Percentiles rank a stretch among this genome's conserved stretches.
phyloP scores from a whole-genome alignment of 2,888 invertebrate species.

The Orchesellides sinensis region DNA sequence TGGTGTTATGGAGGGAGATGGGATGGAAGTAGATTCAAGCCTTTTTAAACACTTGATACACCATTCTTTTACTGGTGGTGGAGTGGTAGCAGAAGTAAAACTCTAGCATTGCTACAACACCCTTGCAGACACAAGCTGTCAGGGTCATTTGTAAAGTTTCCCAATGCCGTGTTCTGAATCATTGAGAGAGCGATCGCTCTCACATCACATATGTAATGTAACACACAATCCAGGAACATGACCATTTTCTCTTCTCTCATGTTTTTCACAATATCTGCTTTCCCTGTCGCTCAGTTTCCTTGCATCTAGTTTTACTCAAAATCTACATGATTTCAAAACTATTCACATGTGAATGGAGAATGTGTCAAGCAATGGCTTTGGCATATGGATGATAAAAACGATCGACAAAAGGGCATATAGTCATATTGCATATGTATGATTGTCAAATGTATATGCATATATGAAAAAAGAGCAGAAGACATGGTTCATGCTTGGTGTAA shows the following conservation, averaged over 20 bases:
- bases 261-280: constrained; percentile 26
- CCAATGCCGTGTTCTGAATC: constrained; percentile 41
- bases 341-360: constrained; percentile 11
- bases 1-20: background rate
- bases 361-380: constrained; percentile 1
- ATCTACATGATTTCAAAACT: no score
- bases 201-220: no score
- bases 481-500: background rate
- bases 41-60: background rate
- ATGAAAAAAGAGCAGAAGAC: no score
- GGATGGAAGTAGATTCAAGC: background rate
- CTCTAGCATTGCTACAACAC: background rate
- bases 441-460: no score
- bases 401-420: background rate
- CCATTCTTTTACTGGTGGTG: background rate
- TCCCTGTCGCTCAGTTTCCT: background rate
- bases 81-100: no score
- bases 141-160: constrained; percentile 64
- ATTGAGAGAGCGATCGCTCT: constrained; percentile 10
- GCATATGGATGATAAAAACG: background rate
- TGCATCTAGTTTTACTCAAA: background rate
- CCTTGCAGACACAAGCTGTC: constrained; percentile 56
- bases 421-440: background rate
- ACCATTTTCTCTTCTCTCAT: constrained; percentile 35
- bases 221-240: no score